These are phyloP conservation scores for Euclidia mi DNA, from an alignment of 2,888 invertebrate species.

Conservation along the genomic window DNA sequence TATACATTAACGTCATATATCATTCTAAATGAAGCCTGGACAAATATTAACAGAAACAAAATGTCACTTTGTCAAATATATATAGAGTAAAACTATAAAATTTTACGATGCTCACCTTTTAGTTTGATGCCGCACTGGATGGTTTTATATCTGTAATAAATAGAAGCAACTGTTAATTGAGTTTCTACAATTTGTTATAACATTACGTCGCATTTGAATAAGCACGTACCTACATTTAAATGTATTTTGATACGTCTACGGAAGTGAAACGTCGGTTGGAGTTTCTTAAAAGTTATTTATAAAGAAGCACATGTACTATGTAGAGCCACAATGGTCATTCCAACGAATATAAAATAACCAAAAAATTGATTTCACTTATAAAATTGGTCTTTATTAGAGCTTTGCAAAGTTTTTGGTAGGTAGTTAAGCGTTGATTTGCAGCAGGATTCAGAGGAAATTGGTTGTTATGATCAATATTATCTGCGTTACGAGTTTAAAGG, in stretches of 20 bases:
- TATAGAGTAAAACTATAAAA: slow-evolving; percentile 29
- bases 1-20: slow-evolving; percentile 63
- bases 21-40: slow-evolving; percentile 48
- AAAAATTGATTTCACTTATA: slow-evolving; percentile 20
- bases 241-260: slow-evolving; percentile 2
- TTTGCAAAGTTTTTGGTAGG: slow-evolving; percentile 28
- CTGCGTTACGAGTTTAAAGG: slow-evolving; percentile 46
- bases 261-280: slow-evolving; percentile 11
- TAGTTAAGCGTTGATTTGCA: slow-evolving; percentile 44
- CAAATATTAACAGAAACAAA: slow-evolving; percentile 19
- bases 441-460: slow-evolving; percentile 53
- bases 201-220: not conserved
- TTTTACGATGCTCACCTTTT: slow-evolving; percentile 56
- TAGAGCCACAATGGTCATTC: not conserved
- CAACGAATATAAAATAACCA: slow-evolving; percentile 17
- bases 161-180: slow-evolving; percentile 34
- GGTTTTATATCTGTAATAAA: slow-evolving; percentile 58
- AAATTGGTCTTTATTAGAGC: slow-evolving; percentile 30
- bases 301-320: not conserved
- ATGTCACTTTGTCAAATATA: slow-evolving; percentile 36
- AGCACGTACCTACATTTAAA: not conserved
- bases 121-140: slow-evolving; percentile 46
- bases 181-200: slow-evolving; percentile 16
- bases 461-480: slow-evolving; percentile 58
- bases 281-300: slow-evolving; percentile 2